A percentile compares a stretch with the other conserved stretches of the same genome.
phyloP scores from a whole-genome alignment of 2,888 invertebrate genomes.

The Drosophila testacea region DNA sequence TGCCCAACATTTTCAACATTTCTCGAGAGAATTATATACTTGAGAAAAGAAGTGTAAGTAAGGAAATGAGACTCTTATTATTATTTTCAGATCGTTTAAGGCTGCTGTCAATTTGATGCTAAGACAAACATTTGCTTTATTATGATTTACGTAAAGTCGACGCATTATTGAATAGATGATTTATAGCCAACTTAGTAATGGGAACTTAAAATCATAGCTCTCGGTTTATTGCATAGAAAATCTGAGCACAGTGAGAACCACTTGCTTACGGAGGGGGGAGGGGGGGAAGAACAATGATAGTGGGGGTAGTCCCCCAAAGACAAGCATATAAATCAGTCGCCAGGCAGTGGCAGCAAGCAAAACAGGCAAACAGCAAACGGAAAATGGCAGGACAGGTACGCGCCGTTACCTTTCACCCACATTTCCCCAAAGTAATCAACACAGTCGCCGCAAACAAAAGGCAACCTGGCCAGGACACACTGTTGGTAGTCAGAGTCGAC shows the following conservation, averaged over 20 bases:
- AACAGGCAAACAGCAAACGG: constrained; percentile 58
- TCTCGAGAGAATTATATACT: too few species aligned
- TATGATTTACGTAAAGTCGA: constrained; percentile 64
- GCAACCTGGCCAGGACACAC: constrained; percentile 32
- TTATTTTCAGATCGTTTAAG: constrained; percentile 12
- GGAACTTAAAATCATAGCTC: constrained; percentile 63
- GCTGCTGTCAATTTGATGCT: constrained; percentile 37
- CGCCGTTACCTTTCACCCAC: constrained; percentile 75
- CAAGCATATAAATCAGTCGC: constrained; percentile 23
- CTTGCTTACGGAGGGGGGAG: constrained; percentile 10
- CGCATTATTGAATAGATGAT: constrained; percentile 60
- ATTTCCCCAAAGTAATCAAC: constrained; percentile 79
- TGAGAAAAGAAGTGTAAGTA: too few species aligned
- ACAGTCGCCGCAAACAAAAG: constrained; percentile 70
- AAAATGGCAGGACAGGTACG: constrained; percentile 74
- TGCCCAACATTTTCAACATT: too few species aligned
- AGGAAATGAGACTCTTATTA: not conserved
- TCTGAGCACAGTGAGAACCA: constrained; percentile 42
- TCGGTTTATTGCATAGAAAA: constrained; percentile 57
- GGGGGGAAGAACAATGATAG: not conserved
- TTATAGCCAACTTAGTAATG: constrained; percentile 61
- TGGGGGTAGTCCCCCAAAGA: not conserved
- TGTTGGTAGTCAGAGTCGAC: constrained; percentile 5
- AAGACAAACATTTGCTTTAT: constrained; percentile 56
- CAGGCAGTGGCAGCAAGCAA: constrained; percentile 33